Evolutionary conservation across 2,888 invertebrate genomes (phyloP).

Genomic region (Eupithecia abbreviata): DNA sequence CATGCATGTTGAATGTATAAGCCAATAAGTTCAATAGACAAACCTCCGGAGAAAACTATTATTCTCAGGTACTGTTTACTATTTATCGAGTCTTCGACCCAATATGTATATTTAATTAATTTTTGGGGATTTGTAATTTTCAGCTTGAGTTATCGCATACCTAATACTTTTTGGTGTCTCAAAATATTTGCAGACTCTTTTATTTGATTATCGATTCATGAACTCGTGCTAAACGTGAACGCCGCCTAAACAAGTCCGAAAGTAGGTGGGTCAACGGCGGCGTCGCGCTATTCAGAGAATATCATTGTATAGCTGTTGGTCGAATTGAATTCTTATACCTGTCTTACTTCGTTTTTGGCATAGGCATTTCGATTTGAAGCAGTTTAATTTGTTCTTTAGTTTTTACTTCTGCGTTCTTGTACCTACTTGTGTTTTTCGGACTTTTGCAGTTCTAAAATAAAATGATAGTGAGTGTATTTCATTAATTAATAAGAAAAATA

Average conservation of each 20-base stretch:
- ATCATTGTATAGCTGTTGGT: conserved; percentile 32
- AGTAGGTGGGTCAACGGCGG: conserved; percentile 42
- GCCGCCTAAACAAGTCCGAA: conserved; percentile 36
- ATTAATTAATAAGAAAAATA: too few species aligned
- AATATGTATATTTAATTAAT: neutral
- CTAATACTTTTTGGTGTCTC: neutral
- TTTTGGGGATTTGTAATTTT: neutral
- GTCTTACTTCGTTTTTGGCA: neutral
- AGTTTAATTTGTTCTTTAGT: neutral
- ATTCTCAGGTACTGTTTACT: neutral
- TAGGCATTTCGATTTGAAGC: neutral
- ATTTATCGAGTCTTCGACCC: neutral
- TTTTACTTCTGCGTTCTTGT: neutral
- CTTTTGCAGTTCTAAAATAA: neutral
- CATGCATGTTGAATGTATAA: conserved; percentile 45
- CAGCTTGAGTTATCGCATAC: neutral
- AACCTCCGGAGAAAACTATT: neutral
- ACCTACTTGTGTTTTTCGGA: neutral
- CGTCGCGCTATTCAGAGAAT: conserved; percentile 34
- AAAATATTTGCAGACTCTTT: conserved; percentile 23
- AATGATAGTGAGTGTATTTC: neutral
- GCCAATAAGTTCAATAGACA: conserved; percentile 20
- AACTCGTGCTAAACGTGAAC: conserved; percentile 32
- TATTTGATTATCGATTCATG: conserved; percentile 25
- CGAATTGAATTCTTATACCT: conserved; percentile 6